These are phyloP conservation scores for Tachystola acroxantha DNA, from an alignment of 2,888 invertebrate species.

Conservation along the genomic window DNA sequence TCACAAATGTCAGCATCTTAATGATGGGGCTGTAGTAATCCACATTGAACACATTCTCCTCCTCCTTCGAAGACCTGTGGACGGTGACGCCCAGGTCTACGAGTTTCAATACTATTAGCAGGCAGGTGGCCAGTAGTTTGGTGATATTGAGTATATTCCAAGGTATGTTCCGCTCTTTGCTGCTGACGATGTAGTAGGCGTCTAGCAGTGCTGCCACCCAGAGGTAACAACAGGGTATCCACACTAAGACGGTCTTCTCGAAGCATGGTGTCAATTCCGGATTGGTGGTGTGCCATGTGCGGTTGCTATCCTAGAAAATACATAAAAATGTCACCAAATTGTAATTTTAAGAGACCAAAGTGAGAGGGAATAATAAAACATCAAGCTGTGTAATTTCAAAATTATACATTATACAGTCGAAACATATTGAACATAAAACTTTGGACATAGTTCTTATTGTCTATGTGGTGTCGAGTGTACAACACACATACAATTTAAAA, in stretches of 20 bases:
- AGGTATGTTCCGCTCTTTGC: constrained; percentile 87
- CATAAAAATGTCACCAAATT: too few species aligned
- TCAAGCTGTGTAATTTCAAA: too few species aligned
- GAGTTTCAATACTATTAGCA: constrained; percentile 82
- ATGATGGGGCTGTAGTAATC: constrained; percentile 88
- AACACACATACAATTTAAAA: too few species aligned
- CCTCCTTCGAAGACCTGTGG: constrained; percentile 69
- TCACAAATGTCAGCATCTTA: constrained; percentile 89
- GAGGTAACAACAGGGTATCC: constrained; percentile 92
- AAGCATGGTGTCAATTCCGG: constrained; percentile 95
- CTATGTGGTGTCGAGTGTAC: too few species aligned
- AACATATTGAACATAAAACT: too few species aligned
- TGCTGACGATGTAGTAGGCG: constrained; percentile 84
- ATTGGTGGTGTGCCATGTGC: constrained; percentile 88
- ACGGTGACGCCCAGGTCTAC: constrained; percentile 83
- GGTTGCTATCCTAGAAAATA: constrained; percentile 82
- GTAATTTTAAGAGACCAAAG: too few species aligned
- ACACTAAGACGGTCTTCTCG: constrained; percentile 92
- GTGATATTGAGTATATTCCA: constrained; percentile 85
- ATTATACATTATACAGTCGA: too few species aligned
- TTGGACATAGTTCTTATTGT: too few species aligned
- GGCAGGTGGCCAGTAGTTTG: constrained; percentile 82
- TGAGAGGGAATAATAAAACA: too few species aligned
- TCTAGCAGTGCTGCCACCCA: constrained; percentile 88
- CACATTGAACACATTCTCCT: constrained; percentile 78